Base-by-base conservation (phyloP, 2,888 invertebrate species). In the Horisme vitalbata region DNA sequence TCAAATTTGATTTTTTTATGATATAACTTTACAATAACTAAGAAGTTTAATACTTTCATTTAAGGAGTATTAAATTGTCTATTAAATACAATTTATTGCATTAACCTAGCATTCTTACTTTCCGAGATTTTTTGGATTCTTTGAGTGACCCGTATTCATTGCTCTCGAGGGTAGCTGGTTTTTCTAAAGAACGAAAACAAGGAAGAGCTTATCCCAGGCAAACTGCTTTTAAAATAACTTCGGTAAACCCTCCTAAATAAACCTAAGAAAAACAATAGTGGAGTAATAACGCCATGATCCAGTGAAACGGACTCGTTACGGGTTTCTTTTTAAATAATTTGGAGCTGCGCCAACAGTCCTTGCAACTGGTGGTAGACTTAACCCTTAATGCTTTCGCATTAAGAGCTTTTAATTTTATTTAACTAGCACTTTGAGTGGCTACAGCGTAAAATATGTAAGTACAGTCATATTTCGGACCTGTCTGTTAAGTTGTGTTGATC, bases 241-340 rank as follows among this genome's bases (percentile, higher is more conserved):
- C 55, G 14, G 41, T 52, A 56, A 53, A 51, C 50, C 54, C 47
- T 34, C 34, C 12, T 41, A 48, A 54, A 54, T 61, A 61, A 61
- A 54, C 60, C 54, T 57, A 55, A 57, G 54, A 57, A 61, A 61
- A 65, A 63, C 58, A 65, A 60, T 59, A 61, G 51, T 51, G 57
- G 59, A 63, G 63, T 63, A 72, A 65, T 66, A 68, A 55, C 64
- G 56, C 61, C 63, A 68, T 72, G 73, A 75, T 75, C 70, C 68
- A 63, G 63, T 66, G 57, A 71, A 83, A 83, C 77, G 73, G 75
- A 74, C 67, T 68, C 66, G 70, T 78, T 79, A 41, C 35, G 27
- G 49, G 49, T 79, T 83, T 77, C 78, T 85, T 85, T 83, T 71
- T 79, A 85, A 86, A 86, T 86, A 83, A 86, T 85, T 85, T 87